Conservation (phyloP, 2,888 invertebrate genomes). For the Pollenia amentaria region DNA sequence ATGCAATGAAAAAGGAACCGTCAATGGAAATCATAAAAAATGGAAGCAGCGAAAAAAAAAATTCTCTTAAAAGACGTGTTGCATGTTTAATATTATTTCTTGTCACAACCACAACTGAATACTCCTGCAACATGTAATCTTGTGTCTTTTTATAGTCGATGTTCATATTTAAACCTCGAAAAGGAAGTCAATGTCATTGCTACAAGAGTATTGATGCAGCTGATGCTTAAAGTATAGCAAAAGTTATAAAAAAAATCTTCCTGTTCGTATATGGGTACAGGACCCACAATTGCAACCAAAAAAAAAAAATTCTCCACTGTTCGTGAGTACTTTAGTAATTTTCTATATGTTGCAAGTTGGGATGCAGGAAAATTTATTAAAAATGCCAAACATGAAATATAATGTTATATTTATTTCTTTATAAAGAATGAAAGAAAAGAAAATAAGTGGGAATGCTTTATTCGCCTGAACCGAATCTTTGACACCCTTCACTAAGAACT, state of each 20-base stretch:
- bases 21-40: constrained; percentile 22
- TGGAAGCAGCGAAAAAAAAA: constrained; percentile 11
- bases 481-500: too few species aligned
- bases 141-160: not conserved
- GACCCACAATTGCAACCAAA: not conserved
- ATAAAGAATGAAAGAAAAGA: not conserved
- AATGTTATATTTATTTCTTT: constrained; percentile 26
- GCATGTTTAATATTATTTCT: constrained; percentile 19
- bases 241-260: not conserved
- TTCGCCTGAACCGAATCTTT: too few species aligned
- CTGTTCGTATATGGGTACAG: not conserved
- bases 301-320: not conserved
- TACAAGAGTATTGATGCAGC: constrained; percentile 17
- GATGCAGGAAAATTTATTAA: not conserved
- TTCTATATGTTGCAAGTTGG: constrained; percentile 1
- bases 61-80: constrained; percentile 13
- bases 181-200: constrained; percentile 53
- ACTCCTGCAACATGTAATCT: not conserved
- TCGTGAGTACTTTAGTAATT: not conserved
- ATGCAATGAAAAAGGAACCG: not conserved
- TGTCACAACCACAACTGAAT: not conserved
- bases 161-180: constrained; percentile 18
- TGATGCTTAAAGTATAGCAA: not conserved
- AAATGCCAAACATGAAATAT: constrained; percentile 18
- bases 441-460: not conserved